Evolutionary conservation across 1,140 invertebrate species (phyloP).

Genomic region (Anoplophora glabripennis): DNA sequence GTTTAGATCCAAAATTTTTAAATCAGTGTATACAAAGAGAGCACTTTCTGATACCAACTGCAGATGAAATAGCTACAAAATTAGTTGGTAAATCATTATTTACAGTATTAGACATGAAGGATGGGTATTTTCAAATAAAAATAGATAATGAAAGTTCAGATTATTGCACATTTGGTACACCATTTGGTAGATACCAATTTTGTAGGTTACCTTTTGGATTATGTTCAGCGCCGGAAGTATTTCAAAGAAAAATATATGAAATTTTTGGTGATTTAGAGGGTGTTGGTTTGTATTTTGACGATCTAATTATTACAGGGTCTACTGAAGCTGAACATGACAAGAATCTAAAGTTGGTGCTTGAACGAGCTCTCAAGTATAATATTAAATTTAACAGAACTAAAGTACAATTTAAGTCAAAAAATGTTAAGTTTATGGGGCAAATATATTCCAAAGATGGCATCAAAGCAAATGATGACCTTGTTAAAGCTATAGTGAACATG

Average conservation of each 20-base stretch:
- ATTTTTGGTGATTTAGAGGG: slow-evolving; percentile 35
- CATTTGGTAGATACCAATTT: slow-evolving; percentile 39
- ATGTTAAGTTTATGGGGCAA: slow-evolving; percentile 11
- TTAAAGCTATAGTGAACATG: not conserved
- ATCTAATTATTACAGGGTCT: slow-evolving; percentile 36
- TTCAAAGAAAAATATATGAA: slow-evolving; percentile 31
- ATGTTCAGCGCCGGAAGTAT: slow-evolving; percentile 34
- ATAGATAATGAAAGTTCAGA: slow-evolving; percentile 26
- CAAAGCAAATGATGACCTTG: not conserved
- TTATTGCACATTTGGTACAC: slow-evolving; percentile 24
- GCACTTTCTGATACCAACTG: slow-evolving; percentile 1
- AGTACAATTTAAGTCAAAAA: slow-evolving; percentile 11
- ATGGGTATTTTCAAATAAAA: slow-evolving; percentile 8
- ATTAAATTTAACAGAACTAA: slow-evolving; percentile 3
- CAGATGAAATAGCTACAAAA: not conserved
- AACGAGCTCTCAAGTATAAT: slow-evolving; percentile 11
- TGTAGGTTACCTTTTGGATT: slow-evolving; percentile 34
- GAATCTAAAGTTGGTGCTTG: slow-evolving; percentile 37
- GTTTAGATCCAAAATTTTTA: no score
- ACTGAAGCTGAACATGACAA: slow-evolving; percentile 36
- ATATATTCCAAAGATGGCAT: not conserved
- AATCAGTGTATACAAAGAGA: slow-evolving; percentile 3
- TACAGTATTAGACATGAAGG: slow-evolving; percentile 9
- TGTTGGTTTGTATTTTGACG: slow-evolving; percentile 40
- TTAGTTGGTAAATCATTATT: not conserved